Evolutionary conservation across 1,140 invertebrate genomes (phyloP).

Genomic region (Pollicipes pollicipes): DNA sequence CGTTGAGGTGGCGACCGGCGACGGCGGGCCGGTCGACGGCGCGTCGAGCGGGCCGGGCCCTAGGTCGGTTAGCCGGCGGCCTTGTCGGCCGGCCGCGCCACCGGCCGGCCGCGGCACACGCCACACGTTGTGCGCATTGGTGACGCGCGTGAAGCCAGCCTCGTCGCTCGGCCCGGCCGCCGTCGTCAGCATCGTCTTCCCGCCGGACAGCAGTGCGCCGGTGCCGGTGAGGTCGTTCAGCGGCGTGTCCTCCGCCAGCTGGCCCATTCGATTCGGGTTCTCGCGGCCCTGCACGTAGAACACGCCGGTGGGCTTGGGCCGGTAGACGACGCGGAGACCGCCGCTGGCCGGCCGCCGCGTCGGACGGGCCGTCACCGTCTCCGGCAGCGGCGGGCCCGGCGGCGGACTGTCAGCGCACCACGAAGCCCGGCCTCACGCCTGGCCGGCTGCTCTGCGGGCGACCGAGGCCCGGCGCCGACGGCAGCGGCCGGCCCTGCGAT

Average conservation of each 20-base stretch:
- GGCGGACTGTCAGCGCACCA: not conserved
- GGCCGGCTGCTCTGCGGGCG: not conserved
- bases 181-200: not conserved
- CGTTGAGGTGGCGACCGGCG: not conserved
- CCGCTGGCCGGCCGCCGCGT: not conserved
- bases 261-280: not conserved
- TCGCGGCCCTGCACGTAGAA: not conserved
- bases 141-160: not conserved
- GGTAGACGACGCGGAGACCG: not conserved
- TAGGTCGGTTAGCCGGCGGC: not conserved
- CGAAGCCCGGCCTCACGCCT: not conserved
- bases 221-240: not conserved
- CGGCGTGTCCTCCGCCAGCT: not conserved
- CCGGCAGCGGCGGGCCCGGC: not conserved
- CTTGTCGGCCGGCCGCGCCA: not conserved
- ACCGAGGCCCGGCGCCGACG: too few species aligned
- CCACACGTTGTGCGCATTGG: not conserved
- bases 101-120: not conserved
- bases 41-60: not conserved
- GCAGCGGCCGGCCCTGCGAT: too few species aligned
- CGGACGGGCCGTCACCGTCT: not conserved
- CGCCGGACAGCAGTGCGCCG: not conserved
- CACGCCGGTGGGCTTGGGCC: not conserved
- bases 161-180: too few species aligned
- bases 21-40: not conserved